Evolutionary conservation across 2,888 invertebrate genomes (phyloP).

Genomic region (Lordiphosa fenestrarum): DNA sequence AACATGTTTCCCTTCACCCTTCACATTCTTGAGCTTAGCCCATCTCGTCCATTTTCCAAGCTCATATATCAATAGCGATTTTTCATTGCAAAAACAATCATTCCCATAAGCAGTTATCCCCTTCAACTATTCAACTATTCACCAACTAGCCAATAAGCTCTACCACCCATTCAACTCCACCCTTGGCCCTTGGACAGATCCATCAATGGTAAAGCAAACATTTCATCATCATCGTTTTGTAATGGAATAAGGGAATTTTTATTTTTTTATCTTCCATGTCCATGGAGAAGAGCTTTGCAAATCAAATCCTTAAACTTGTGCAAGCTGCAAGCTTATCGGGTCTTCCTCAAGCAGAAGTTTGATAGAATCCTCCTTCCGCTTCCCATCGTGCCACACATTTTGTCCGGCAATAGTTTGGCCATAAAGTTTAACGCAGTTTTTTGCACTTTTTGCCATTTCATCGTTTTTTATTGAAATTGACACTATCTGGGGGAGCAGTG

Average conservation of each 20-base stretch:
- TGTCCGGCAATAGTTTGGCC: constrained; percentile 47
- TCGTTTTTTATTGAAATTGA: constrained; percentile 75
- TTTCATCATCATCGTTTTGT: constrained; percentile 49
- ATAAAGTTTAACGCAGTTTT: constrained; percentile 67
- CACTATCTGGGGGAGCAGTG: constrained; percentile 49
- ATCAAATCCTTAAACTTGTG: constrained; percentile 68
- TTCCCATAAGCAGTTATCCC: constrained; percentile 24
- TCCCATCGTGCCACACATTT: constrained; percentile 11
- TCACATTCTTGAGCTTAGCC: neutral
- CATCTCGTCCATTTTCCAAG: neutral
- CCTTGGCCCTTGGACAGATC: constrained; percentile 36
- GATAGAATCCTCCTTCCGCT: neutral
- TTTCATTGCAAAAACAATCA: constrained; percentile 34
- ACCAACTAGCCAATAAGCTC: constrained; percentile 33
- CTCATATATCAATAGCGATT: constrained; percentile 12
- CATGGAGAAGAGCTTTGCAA: constrained; percentile 48
- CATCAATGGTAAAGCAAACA: constrained; percentile 55
- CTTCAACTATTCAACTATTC: constrained; percentile 2
- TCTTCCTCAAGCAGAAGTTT: constrained; percentile 6
- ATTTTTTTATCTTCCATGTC: constrained; percentile 34
- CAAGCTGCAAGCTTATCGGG: constrained; percentile 58
- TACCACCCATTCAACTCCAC: constrained; percentile 14
- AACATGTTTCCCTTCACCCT: too few relatives aligned
- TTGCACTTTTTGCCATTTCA: constrained; percentile 59
- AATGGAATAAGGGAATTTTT: constrained; percentile 23